A percentile compares a stretch with the other conserved stretches of the same genome.
phyloP scores from a whole-genome alignment of 2,113 vertebrate genomes.

The Trichomycterus rosablanca region DNA sequence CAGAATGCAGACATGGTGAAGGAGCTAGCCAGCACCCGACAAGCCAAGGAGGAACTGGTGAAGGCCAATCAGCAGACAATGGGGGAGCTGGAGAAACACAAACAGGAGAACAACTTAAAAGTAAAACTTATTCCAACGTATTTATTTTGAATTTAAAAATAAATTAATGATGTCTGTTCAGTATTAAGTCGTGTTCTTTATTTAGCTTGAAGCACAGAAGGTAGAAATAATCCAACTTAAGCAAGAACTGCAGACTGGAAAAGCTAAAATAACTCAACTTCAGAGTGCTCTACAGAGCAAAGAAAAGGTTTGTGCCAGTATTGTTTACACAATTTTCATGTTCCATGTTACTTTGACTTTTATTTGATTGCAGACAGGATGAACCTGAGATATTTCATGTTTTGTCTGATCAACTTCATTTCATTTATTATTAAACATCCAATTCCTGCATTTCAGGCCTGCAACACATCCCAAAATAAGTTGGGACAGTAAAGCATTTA shows the following conservation, averaged over 20 bases:
- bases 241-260: constrained; percentile 54
- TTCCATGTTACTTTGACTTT: too few species aligned
- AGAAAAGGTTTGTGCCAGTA: constrained; percentile 51
- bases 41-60: constrained; percentile 74
- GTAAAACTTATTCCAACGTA: constrained; percentile 42
- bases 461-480: too few species aligned
- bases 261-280: constrained; percentile 51
- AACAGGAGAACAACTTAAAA: constrained; percentile 61
- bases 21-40: constrained; percentile 68
- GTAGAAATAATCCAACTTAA: constrained; percentile 53
- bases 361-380: too few species aligned
- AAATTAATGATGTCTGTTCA: too few species aligned
- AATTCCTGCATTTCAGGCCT: too few species aligned
- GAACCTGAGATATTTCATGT: too few species aligned
- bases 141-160: too few species aligned
- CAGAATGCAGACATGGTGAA: constrained; percentile 86
- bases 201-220: constrained; percentile 51
- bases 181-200: neutral
- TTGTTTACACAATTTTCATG: neutral
- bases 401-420: too few species aligned
- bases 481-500: too few species aligned
- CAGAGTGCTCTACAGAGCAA: constrained; percentile 54
- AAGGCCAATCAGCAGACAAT: constrained; percentile 73
- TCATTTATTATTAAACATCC: too few species aligned
- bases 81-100: constrained; percentile 70